These are phyloP conservation scores for Phaetusa simplex DNA, from an alignment of 2,113 vertebrate species.

Conservation along the genomic window DNA sequence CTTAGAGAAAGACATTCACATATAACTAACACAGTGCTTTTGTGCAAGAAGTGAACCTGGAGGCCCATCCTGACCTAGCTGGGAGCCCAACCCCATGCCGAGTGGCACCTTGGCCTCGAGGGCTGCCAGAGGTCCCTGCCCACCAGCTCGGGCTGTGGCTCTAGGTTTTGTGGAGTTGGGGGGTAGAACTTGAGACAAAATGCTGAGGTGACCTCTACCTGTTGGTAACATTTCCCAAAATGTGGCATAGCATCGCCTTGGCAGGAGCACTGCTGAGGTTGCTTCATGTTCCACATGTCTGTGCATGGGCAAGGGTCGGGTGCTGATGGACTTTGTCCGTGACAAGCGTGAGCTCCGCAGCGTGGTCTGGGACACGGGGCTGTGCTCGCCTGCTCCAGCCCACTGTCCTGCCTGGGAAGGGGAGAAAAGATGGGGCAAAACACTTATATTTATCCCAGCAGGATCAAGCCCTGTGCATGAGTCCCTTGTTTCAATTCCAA, in stretches of 20 bases:
- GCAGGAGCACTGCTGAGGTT: not conserved
- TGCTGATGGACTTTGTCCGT: conserved; percentile 1
- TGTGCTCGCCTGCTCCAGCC: not conserved
- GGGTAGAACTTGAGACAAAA: not conserved
- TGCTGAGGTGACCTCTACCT: not conserved
- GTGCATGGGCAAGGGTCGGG: conserved; percentile 15
- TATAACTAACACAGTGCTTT: not conserved
- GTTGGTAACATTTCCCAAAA: not conserved
- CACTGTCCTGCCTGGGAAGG: accelerated
- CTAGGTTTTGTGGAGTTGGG: not conserved
- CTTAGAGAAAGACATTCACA: not conserved
- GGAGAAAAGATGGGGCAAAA: not conserved
- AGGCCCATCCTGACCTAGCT: not conserved
- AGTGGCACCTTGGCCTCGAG: accelerated
- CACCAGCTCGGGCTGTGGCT: accelerated
- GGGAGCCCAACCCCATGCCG: not conserved
- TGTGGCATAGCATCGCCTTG: not conserved
- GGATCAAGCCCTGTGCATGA: accelerated
- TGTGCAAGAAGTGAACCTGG: not conserved
- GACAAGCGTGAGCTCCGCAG: not conserved
- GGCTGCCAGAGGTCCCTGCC: not conserved
- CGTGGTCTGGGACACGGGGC: accelerated
- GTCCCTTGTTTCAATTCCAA: not conserved
- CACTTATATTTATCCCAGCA: not conserved
- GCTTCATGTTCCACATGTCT: not conserved